Evolutionary conservation across 2,113 vertebrate species (phyloP).

Genomic region (Plecturocebus donacophilus): DNA sequence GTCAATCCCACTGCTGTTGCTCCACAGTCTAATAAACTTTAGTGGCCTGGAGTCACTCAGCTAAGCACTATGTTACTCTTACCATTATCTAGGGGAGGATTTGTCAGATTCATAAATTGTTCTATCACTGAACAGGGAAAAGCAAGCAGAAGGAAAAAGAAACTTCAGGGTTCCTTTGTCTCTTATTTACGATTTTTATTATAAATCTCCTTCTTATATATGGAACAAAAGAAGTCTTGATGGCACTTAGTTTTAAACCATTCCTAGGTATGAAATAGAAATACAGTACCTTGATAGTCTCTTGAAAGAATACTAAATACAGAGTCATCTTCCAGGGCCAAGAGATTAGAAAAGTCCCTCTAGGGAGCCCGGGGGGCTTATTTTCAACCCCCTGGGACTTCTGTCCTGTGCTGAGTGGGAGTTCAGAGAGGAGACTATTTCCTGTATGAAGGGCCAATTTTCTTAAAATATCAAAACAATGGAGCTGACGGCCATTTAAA

Average conservation of each 20-base stretch:
- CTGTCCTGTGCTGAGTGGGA: not conserved
- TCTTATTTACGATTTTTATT: conserved; percentile 77
- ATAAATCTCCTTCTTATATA: conserved; percentile 69
- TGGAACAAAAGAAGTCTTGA: conserved; percentile 70
- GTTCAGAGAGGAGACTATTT: conserved; percentile 53
- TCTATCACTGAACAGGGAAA: conserved; percentile 77
- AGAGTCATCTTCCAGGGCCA: conserved; percentile 54
- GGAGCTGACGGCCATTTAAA: not conserved
- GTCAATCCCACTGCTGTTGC: conserved; percentile 57
- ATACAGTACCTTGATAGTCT: not conserved
- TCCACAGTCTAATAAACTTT: conserved; percentile 77
- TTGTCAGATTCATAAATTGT: conserved; percentile 80
- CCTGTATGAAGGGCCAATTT: conserved; percentile 43
- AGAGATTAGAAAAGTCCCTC: not conserved
- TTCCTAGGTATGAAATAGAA: conserved; percentile 73
- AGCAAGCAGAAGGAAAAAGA: conserved; percentile 61
- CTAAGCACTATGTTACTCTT: conserved; percentile 77
- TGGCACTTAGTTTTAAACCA: conserved; percentile 73
- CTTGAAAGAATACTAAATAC: conserved; percentile 69
- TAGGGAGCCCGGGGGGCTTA: not conserved
- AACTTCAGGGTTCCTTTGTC: conserved; percentile 68
- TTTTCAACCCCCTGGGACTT: conserved; percentile 19
- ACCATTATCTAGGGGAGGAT: conserved; percentile 74
- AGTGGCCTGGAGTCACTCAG: conserved; percentile 77
- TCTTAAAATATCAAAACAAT: conserved; percentile 54